These are phyloP conservation scores for Cynoglossus semilaevis DNA, from an alignment of 2,113 vertebrate genomes.

Conservation along the genomic window DNA sequence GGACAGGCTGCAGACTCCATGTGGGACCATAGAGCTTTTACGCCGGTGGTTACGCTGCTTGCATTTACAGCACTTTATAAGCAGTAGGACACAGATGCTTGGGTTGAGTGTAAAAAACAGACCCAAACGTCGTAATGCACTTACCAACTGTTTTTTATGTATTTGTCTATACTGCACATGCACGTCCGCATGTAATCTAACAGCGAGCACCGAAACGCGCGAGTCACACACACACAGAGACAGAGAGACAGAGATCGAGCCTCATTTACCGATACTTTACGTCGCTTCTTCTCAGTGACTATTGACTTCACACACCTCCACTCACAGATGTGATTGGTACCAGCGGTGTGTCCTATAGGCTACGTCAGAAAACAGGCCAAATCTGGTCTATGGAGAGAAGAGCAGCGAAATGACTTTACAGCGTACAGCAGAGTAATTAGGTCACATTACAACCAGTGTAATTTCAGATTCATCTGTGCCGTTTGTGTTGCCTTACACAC, in stretches of 20 bases:
- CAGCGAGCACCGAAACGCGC: slow-evolving; percentile 35
- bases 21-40: slow-evolving; percentile 34
- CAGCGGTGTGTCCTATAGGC: slow-evolving; percentile 67
- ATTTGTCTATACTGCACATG: slow-evolving; percentile 26
- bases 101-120: slow-evolving; percentile 29
- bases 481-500: slow-evolving; percentile 72
- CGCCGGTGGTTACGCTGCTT: slow-evolving; percentile 42
- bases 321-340: slow-evolving; percentile 73
- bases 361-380: slow-evolving; percentile 65
- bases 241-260: background rate
- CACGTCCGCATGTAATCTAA: slow-evolving; percentile 14
- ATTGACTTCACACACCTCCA: slow-evolving; percentile 58
- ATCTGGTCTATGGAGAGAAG: slow-evolving; percentile 70
- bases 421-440: slow-evolving; percentile 76
- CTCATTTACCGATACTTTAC: slow-evolving; percentile 50
- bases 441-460: slow-evolving; percentile 76
- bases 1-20: slow-evolving; percentile 37
- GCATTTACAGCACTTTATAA: slow-evolving; percentile 46
- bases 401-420: slow-evolving; percentile 70
- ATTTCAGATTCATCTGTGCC: slow-evolving; percentile 73
- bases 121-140: slow-evolving; percentile 24
- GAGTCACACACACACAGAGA: background rate
- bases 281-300: slow-evolving; percentile 56
- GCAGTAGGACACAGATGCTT: slow-evolving; percentile 30
- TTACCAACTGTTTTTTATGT: slow-evolving; percentile 26